Base-by-base conservation (phyloP, 2,113 vertebrate species). In the Megatriorchis doriae region DNA sequence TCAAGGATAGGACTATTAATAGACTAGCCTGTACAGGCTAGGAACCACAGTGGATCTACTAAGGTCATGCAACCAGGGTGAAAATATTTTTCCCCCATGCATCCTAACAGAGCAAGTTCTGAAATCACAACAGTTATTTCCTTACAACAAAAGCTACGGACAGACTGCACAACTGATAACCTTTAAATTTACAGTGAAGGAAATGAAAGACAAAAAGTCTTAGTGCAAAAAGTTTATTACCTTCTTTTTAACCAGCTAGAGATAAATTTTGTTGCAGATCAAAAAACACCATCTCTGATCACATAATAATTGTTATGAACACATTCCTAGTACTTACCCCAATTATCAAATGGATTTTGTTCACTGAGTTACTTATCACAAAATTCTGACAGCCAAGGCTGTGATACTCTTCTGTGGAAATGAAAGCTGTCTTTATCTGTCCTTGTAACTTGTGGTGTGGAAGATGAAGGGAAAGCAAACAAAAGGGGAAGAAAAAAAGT, bases 371-470 rank as follows among this genome's bases (percentile, higher is more conserved):
- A 92, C 98, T 98, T 91, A 98, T 96, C 31, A 98, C 97, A 74
- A 99, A 98, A 72, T 94, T 98, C 50, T 97, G 97, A 94, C 99
- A 99, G 78, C 98, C 98, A 7, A 98, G 96, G 22, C 96, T 97
- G 65, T 99, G 99, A 92, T 98, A 98, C 29, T 98, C 97, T 71
- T 97, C 93, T 19, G 98, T 98, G 72, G 98, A 98, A 97, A 98
- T 98, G 95, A 99, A 99, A 94, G 97, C 97, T 66, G 98, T 98
- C 93, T 98, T 99, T 82, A 99, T 98, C 78, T 99, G 96, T 71
- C 97, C 97, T 98, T 99, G 99, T 72, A 99, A 96, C 99, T 99
- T 95, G 87, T 21, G 36, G 11, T 48, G 71, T 52, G 7, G 42
- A 31, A 55, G 23, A 77, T n/a, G 42, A 61, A 58, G n/a, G 34